A percentile compares a stretch with the other conserved stretches of the same genome.
Conservation (phyloP, 2,888 invertebrate genomes). For the Ochropleura leucogaster region DNA sequence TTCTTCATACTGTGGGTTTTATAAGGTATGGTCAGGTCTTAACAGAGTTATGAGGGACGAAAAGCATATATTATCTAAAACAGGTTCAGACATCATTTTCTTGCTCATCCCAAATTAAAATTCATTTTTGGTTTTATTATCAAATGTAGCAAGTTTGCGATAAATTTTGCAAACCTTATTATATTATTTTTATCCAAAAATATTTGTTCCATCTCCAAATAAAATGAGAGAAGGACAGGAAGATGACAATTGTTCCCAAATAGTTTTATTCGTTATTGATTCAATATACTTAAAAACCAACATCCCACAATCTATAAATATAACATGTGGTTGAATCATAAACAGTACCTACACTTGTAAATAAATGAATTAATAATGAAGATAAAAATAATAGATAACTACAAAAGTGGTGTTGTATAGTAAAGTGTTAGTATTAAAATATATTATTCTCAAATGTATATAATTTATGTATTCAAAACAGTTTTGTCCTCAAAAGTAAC, state of each 20-base stretch:
- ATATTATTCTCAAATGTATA: conserved; percentile 6
- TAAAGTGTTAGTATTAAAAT: neutral
- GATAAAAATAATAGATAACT: conserved; percentile 9
- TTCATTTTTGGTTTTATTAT: neutral
- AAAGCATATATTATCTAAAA: neutral
- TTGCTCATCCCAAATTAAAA: too few species aligned
- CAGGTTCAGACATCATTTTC: too few species aligned
- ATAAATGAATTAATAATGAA: conserved; percentile 20
- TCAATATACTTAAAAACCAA: conserved; percentile 5
- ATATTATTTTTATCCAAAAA: neutral
- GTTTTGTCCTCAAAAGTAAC: conserved; percentile 12
- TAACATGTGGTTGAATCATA: conserved; percentile 17
- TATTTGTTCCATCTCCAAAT: too few species aligned
- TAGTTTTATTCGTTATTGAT: conserved; percentile 1
- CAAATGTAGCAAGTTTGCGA: too few species aligned
- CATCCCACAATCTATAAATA: conserved; percentile 16
- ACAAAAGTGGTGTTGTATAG: neutral
- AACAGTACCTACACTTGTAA: neutral
- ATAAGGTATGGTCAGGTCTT: neutral
- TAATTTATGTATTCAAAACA: neutral
- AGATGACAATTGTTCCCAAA: neutral
- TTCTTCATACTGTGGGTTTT: neutral
- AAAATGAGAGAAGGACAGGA: too few species aligned
- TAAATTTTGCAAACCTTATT: neutral
- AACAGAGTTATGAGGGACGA: neutral